Evolutionary conservation across 1,140 invertebrate species (phyloP).

Genomic region (Elymnias hypermnestra): DNA sequence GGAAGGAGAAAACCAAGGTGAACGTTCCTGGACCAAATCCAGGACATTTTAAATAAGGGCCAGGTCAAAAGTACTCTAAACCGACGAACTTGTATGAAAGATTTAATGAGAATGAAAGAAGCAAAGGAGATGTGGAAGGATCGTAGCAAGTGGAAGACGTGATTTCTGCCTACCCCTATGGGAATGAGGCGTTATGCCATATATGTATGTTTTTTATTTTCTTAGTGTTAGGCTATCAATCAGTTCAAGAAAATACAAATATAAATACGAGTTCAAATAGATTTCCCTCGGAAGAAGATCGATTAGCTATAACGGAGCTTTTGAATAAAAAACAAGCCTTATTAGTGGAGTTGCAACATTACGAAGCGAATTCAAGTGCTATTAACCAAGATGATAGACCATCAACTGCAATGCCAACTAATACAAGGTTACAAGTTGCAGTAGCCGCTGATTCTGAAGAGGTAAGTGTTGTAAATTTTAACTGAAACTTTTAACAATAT

Average conservation of each 20-base stretch:
- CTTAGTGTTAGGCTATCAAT: slow-evolving; percentile 86
- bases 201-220: too few species aligned
- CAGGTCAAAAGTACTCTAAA: too few species aligned
- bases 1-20: too few species aligned
- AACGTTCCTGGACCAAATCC: too few species aligned
- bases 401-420: slow-evolving; percentile 80
- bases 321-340: slow-evolving; percentile 89
- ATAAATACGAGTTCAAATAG: slow-evolving; percentile 40
- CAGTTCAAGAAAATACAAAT: slow-evolving; percentile 62
- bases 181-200: too few species aligned
- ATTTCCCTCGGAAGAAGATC: slow-evolving; percentile 77
- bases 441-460: slow-evolving; percentile 65
- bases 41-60: too few species aligned
- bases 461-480: slow-evolving; percentile 25
- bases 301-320: slow-evolving; percentile 87
- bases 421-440: slow-evolving; percentile 76
- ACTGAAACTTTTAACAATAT: too few species aligned
- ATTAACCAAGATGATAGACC: slow-evolving; percentile 35
- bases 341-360: slow-evolving; percentile 88
- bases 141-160: too few species aligned
- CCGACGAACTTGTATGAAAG: too few species aligned
- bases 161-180: too few species aligned
- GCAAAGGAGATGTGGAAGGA: too few species aligned
- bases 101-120: too few species aligned
- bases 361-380: slow-evolving; percentile 78